phyloP scores from a whole-genome alignment of 1,140 invertebrate genomes.

The Paraescarpia echinospica region DNA sequence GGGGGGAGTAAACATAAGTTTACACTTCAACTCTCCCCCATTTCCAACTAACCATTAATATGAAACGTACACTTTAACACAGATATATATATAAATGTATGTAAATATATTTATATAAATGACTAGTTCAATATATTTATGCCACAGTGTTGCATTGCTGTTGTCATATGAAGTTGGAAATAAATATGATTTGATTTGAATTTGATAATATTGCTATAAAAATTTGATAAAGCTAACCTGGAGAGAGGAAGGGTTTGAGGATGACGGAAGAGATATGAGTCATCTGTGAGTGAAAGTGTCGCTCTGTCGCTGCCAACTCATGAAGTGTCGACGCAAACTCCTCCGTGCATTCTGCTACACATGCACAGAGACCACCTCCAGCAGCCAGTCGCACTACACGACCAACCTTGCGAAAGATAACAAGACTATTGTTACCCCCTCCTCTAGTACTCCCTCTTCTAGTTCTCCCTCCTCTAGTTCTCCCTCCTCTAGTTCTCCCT shows the following conservation, averaged over 20 bases:
- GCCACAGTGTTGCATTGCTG: too few relatives aligned
- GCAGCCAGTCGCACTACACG: constrained; percentile 35
- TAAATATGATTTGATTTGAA: too few relatives aligned
- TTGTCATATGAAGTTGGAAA: too few relatives aligned
- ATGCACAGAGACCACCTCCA: constrained; percentile 50
- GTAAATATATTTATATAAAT: too few relatives aligned
- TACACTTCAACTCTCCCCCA: too few relatives aligned
- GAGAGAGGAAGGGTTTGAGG: constrained; percentile 41
- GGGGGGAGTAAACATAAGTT: too few relatives aligned
- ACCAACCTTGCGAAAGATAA: constrained; percentile 44
- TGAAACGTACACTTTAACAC: too few relatives aligned
- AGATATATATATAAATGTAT: too few relatives aligned
- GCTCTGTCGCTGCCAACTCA: constrained; percentile 21
- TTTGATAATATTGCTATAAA: constrained; percentile 2
- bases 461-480: neutral
- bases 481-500: neutral
- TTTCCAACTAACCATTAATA: neutral
- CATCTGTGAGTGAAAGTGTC: constrained; percentile 19
- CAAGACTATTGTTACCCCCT: neutral
- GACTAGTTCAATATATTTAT: too few relatives aligned
- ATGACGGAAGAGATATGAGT: constrained; percentile 29
- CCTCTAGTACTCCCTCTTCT: neutral
- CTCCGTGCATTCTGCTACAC: constrained; percentile 37
- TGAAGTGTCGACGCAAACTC: constrained; percentile 28
- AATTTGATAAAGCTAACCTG: constrained; percentile 34